phyloP scores from a whole-genome alignment of 2,888 invertebrate genomes.

The Phania funesta region DNA sequence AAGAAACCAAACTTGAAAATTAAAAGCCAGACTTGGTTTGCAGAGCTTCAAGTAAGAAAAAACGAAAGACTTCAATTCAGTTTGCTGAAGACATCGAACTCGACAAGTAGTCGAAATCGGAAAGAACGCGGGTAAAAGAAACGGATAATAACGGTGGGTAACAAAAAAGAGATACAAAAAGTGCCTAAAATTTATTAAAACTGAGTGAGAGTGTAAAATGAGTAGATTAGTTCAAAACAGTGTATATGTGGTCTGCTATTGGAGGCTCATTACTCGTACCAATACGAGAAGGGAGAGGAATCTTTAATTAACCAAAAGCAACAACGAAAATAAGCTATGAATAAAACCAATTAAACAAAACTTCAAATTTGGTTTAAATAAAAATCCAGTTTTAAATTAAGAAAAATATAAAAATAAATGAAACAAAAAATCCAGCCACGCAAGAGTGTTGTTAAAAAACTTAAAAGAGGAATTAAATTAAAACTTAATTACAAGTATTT shows the following conservation, averaged over 20 bases:
- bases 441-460: slow-evolving; percentile 20
- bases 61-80: slow-evolving; percentile 80
- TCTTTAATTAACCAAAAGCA: slow-evolving; percentile 54
- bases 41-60: slow-evolving; percentile 74
- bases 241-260: slow-evolving; percentile 3
- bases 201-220: slow-evolving; percentile 38
- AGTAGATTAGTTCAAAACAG: slow-evolving; percentile 5
- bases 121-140: slow-evolving; percentile 50
- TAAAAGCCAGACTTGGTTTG: slow-evolving; percentile 48
- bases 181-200: slow-evolving; percentile 35
- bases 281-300: slow-evolving; percentile 51
- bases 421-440: slow-evolving; percentile 42
- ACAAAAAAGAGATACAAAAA: slow-evolving; percentile 14
- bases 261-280: background rate
- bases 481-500: slow-evolving; percentile 1
- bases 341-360: slow-evolving; percentile 5
- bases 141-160: slow-evolving; percentile 57
- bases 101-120: slow-evolving; percentile 73
- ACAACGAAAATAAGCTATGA: slow-evolving; percentile 33
- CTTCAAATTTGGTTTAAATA: slow-evolving; percentile 40
- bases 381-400: slow-evolving; percentile 34
- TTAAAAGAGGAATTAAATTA: background rate
- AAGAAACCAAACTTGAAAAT: slow-evolving; percentile 24
- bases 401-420: background rate
- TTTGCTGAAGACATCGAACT: slow-evolving; percentile 80